Conservation (phyloP, 2,113 vertebrate genomes). For the Dermatemys mawii region DNA sequence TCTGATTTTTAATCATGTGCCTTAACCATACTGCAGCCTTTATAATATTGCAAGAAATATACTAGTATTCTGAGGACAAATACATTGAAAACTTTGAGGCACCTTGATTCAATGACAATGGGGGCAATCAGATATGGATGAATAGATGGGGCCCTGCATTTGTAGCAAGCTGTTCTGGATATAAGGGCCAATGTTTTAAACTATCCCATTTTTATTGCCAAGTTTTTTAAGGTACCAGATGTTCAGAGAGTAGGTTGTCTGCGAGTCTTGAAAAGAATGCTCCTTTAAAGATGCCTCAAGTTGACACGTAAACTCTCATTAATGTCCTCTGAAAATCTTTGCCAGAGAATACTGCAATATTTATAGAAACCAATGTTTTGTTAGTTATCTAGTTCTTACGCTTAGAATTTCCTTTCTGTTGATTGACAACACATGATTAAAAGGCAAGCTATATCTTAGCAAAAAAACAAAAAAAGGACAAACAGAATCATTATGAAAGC, state of each 20-base stretch:
- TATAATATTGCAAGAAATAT: neutral
- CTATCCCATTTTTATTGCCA: neutral
- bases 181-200: neutral
- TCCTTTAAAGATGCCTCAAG: neutral
- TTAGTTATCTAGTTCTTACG: neutral
- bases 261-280: neutral
- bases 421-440: neutral
- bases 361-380: neutral
- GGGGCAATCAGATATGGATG: neutral
- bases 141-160: neutral
- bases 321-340: neutral
- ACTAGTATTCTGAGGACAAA: neutral
- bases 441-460: fast-evolving
- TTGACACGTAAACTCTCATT: neutral
- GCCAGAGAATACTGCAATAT: neutral
- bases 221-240: fast-evolving
- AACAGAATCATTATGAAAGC: neutral
- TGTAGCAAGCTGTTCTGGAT: neutral
- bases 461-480: neutral
- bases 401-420: neutral
- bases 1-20: neutral
- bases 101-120: too few relatives aligned
- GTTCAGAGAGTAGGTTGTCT: fast-evolving
- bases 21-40: neutral
- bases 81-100: neutral